These are phyloP conservation scores for Sus scrofa DNA, from an alignment of 2,113 vertebrate species.

Conservation along the genomic window T2T-Sscrofa CM000830.6:23172001-23172500, in stretches of 20 bases:
- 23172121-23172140: too few species aligned
- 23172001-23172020: too few species aligned
- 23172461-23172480: constrained; percentile 10
- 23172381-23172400: neutral
- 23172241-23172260: constrained; percentile 72
- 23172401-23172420: neutral
- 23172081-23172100: too few species aligned
- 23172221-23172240: too few species aligned
- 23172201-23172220: too few species aligned
- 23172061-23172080: too few species aligned
- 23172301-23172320: constrained; percentile 7
- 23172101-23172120: too few species aligned
- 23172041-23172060: too few species aligned
- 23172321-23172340: constrained; percentile 16
- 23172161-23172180: too few species aligned
- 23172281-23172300: constrained; percentile 49
- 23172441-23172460: constrained; percentile 52
- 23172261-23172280: constrained; percentile 63
- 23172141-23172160: too few species aligned
- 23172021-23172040: too few species aligned
- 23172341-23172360: constrained; percentile 45
- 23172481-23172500: constrained; percentile 39
- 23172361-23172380: constrained; percentile 11
- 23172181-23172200: too few species aligned
- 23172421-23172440: neutral